phyloP scores from a whole-genome alignment of 64 coral and sea anemone genomes.

The Montipora foliosa region DNA sequence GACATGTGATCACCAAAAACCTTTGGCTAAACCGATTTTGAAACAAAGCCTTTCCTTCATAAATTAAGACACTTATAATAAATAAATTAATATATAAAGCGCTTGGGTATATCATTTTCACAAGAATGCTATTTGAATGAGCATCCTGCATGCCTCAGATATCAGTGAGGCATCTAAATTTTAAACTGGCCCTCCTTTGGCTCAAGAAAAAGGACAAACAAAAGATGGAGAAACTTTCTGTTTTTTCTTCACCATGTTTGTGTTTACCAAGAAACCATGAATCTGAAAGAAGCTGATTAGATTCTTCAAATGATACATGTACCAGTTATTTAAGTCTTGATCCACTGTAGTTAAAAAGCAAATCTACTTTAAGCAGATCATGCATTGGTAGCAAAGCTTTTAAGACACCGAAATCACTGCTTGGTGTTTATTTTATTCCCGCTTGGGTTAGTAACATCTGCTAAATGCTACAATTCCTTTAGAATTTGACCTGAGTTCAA shows the following conservation, averaged over 20 bases:
- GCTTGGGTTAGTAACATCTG: background rate
- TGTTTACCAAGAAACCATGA: too few relatives aligned
- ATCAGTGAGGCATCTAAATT: background rate
- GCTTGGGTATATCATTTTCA: background rate
- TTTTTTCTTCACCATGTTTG: too few relatives aligned
- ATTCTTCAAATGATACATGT: too few relatives aligned
- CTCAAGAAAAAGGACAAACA: background rate
- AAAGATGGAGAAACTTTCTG: background rate
- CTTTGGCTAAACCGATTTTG: background rate
- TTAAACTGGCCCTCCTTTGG: background rate
- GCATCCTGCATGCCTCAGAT: background rate
- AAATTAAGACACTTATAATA: too few relatives aligned
- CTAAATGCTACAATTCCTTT: background rate
- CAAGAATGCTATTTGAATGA: background rate
- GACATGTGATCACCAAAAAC: too few relatives aligned
- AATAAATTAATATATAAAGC: background rate
- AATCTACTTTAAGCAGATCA: too few relatives aligned
- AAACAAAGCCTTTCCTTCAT: too few relatives aligned
- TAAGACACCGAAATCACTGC: too few relatives aligned
- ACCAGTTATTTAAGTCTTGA: too few relatives aligned
- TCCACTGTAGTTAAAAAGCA: too few relatives aligned
- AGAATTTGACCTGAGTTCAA: background rate
- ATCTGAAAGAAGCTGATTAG: too few relatives aligned
- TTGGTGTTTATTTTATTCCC: background rate
- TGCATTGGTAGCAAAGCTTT: too few relatives aligned